Conservation (phyloP, 2,888 invertebrate genomes). For the Nymphalis c-album region DNA sequence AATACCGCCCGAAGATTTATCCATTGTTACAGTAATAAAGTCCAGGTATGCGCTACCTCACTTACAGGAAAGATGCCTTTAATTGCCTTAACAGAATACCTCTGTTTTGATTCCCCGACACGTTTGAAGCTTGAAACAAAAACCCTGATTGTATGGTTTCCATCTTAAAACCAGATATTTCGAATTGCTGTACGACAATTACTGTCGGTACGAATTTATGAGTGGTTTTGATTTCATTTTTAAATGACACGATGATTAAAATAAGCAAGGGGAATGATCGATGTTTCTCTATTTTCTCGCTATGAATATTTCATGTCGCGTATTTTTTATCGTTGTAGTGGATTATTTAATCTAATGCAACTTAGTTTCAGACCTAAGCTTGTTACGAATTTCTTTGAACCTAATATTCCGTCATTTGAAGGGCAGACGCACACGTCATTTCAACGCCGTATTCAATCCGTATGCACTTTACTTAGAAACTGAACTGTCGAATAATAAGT, state of each 20-base stretch:
- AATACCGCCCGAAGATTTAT: constrained; percentile 55
- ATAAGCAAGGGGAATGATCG: constrained; percentile 13
- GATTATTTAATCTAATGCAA: constrained; percentile 38
- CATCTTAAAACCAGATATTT: constrained; percentile 44
- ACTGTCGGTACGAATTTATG: constrained; percentile 39
- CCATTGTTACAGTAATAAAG: constrained; percentile 66
- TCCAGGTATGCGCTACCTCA: constrained; percentile 75
- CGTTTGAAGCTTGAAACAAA: constrained; percentile 50
- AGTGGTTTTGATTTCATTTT: constrained; percentile 30
- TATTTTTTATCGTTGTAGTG: constrained; percentile 11
- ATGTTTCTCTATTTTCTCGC: background rate
- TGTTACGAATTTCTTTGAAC: constrained; percentile 42
- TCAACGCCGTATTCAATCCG: constrained; percentile 65
- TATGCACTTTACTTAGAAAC: constrained; percentile 79
- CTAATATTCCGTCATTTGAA: constrained; percentile 61
- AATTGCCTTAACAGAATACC: constrained; percentile 64
- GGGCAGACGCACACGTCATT: constrained; percentile 70
- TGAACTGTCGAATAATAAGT: constrained; percentile 79
- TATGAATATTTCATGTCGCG: background rate
- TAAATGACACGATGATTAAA: constrained; percentile 17
- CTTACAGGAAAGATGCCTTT: constrained; percentile 63
- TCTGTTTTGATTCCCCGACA: constrained; percentile 50
- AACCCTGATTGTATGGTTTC: constrained; percentile 43
- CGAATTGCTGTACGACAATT: constrained; percentile 43
- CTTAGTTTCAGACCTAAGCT: constrained; percentile 39